Evolutionary conservation across 2,113 vertebrate species (phyloP).

Genomic region (Aphyosemion australe): DNA sequence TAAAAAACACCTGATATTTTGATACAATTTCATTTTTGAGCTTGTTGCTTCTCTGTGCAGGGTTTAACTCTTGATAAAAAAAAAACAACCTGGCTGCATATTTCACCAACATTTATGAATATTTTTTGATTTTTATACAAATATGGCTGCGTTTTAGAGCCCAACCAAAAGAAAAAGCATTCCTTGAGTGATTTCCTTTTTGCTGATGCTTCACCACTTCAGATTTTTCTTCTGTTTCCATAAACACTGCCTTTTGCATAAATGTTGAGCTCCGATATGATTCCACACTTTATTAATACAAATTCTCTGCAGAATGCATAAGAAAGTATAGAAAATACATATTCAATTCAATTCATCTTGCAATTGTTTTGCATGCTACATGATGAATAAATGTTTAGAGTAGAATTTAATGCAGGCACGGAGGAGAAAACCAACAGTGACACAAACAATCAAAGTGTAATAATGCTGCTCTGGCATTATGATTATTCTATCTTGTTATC

Average conservation of each 20-base stretch:
- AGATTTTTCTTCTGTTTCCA: background rate
- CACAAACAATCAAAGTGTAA: constrained; percentile 13
- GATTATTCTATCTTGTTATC: constrained; percentile 1
- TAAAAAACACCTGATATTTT: constrained; percentile 28
- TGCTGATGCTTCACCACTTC: background rate
- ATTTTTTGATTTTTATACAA: background rate
- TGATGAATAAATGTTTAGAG: constrained; percentile 27
- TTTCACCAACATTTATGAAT: no score
- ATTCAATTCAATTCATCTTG: constrained; percentile 8
- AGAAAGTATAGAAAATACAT: background rate
- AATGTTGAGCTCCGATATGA: background rate
- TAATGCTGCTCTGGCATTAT: background rate
- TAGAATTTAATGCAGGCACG: constrained; percentile 8
- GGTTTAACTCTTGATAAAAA: no score
- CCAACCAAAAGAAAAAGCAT: no score
- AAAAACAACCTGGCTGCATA: no score
- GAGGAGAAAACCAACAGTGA: constrained; percentile 8
- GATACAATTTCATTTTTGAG: constrained; percentile 29
- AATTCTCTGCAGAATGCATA: background rate
- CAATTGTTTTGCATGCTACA: constrained; percentile 3
- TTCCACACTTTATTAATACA: no score
- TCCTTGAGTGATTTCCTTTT: background rate
- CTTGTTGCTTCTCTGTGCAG: background rate
- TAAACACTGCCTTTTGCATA: background rate
- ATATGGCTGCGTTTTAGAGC: no score